Base-by-base conservation (phyloP, 2,888 invertebrate genomes). In the Oligia strigilis region DNA sequence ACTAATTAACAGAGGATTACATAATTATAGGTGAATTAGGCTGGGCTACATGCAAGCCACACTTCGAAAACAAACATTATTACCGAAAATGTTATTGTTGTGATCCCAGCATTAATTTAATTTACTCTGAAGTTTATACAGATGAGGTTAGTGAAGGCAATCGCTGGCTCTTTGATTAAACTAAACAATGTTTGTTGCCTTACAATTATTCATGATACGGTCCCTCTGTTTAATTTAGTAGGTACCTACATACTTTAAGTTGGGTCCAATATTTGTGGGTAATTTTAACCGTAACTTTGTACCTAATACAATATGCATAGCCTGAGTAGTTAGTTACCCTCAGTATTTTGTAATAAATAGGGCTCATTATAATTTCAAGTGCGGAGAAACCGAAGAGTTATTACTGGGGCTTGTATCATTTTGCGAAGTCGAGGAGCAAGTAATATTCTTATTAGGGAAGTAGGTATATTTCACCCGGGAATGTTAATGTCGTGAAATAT, bases 81-180 rank as follows among this genome's bases (percentile, higher is more conserved):
- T 95, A 95, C 90, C 92, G 92, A 94, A 95, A 95, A 95, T 95
- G 95, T 95, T 96, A 95, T 96, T 96, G 94, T 95, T 96, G 93
- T 94, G 95, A 94, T 94, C 92, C 93, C 90, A 87, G 90, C 90
- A 94, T 94, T 96, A 96, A 96, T 96, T 96, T 94, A 95, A 96
- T 96, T 95, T 93, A 90, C 92, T 91, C 90, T 91, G 84, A 94
- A 95, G 96, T 96, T 96, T 96, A 95, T 96, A 94, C 93, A 95
- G 95, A 93, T 91, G 91, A 93, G 95, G 94, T 94, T 94, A 94
- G 92, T 91, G 83, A 90, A 94, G 95, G 94, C 95, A 95, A 95
- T 95, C 92, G 94, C 93, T 93, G 92, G 90, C 86, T 93, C 94
- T 95, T 90, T 96, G 95, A 96, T 96, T 96, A 96, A 96, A 94